These are phyloP conservation scores for Lucifuga dentata DNA, from an alignment of 2,113 vertebrate species.

Conservation along the genomic window DNA sequence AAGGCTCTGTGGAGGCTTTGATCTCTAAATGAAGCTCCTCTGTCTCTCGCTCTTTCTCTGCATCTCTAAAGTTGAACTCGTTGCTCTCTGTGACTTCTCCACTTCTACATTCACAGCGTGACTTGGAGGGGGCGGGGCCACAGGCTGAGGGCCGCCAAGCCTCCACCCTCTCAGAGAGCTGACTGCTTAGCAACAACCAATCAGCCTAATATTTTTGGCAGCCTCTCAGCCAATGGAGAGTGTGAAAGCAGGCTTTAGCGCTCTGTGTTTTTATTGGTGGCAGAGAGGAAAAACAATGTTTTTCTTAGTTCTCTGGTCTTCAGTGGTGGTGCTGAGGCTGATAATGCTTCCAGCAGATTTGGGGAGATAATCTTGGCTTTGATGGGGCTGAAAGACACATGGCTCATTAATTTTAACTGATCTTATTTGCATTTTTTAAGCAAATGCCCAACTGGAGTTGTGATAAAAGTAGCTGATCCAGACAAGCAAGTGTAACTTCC, in stretches of 20 bases:
- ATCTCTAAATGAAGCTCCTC: constrained; percentile 60
- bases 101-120: constrained; percentile 62
- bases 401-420: constrained; percentile 67
- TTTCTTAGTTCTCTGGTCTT: constrained; percentile 39
- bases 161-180: constrained; percentile 69
- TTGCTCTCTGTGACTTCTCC: constrained; percentile 62
- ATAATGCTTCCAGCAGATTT: constrained; percentile 61
- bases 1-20: constrained; percentile 66
- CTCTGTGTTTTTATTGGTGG: constrained; percentile 58
- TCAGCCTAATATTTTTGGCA: constrained; percentile 79
- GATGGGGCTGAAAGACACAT: constrained; percentile 69
- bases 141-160: constrained; percentile 38
- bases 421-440: constrained; percentile 69
- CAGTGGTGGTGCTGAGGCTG: constrained; percentile 26
- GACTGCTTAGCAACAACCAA: constrained; percentile 86
- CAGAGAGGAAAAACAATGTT: constrained; percentile 59
- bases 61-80: constrained; percentile 65
- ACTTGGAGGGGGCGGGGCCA: constrained; percentile 41
- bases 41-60: constrained; percentile 37
- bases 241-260: constrained; percentile 40
- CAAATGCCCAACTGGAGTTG: constrained; percentile 29
- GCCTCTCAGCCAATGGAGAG: constrained; percentile 72
- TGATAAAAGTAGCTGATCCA: constrained; percentile 20
- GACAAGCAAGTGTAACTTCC: not conserved
- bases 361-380: constrained; percentile 64